phyloP scores from a whole-genome alignment of 92 coral and sea anemone genomes.

The Epizoanthus rinbou region DNA sequence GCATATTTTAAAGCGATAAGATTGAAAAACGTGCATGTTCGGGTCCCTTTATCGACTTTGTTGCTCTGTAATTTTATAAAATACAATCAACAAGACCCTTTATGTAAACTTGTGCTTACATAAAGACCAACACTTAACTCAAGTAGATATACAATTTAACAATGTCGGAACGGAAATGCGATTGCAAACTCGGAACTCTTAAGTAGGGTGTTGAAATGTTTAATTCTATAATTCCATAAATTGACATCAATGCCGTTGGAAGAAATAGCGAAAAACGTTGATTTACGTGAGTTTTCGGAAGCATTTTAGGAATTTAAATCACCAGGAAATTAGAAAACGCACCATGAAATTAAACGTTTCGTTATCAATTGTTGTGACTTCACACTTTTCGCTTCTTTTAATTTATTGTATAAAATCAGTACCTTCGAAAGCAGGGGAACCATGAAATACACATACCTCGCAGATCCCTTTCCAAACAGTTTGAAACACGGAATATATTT shows the following conservation, averaged over 20 bases:
- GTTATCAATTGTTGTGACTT: not conserved
- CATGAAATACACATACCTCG: not conserved
- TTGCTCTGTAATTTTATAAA: not conserved
- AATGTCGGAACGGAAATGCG: slow-evolving; percentile 28
- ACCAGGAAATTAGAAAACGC: not conserved
- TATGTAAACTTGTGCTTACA: not conserved
- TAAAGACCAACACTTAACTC: slow-evolving; percentile 28
- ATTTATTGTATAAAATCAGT: not conserved
- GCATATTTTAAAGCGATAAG: slow-evolving; percentile 13
- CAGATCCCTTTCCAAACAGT: not conserved
- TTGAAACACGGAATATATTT: not conserved
- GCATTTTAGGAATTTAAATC: not conserved
- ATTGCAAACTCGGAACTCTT: slow-evolving; percentile 10
- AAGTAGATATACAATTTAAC: slow-evolving; percentile 11
- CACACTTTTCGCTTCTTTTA: not conserved
- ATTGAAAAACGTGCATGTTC: slow-evolving; percentile 23
- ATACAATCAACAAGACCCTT: no score
- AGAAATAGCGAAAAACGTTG: slow-evolving; percentile 3
- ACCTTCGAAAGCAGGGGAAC: not conserved
- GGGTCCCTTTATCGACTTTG: not conserved
- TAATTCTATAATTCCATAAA: slow-evolving; percentile 5
- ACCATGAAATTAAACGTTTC: not conserved
- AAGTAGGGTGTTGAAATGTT: slow-evolving; percentile 46
- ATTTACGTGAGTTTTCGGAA: not conserved
- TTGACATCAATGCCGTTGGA: slow-evolving; percentile 15